Evolutionary conservation across 2,888 invertebrate genomes (phyloP).

Genomic region (Eutolmus rufibarbis): DNA sequence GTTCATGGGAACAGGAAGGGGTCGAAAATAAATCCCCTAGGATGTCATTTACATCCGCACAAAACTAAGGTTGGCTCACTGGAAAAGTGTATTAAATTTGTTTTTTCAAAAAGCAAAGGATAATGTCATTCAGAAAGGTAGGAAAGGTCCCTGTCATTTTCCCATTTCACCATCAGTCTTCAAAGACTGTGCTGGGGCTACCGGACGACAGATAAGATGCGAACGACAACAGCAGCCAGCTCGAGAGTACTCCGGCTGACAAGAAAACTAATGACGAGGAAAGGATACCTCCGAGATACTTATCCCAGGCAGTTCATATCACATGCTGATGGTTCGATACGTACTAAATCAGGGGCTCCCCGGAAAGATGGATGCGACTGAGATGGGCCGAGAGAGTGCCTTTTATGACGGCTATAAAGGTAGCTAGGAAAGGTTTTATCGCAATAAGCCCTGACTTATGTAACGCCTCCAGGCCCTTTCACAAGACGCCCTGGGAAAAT

Average conservation of each 20-base stretch:
- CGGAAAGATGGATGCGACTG: conserved; percentile 8
- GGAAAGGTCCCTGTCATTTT: not conserved
- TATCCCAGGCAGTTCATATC: conserved; percentile 5
- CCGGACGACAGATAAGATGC: conserved; percentile 17
- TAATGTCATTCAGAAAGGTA: conserved; percentile 27
- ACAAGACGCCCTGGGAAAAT: conserved; percentile 13
- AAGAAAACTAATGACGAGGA: conserved; percentile 29
- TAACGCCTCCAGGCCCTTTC: not conserved
- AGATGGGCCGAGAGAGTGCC: not conserved
- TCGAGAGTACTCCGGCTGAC: not conserved
- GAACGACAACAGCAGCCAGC: not conserved
- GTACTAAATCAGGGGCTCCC: conserved; percentile 9
- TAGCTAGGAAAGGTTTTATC: conserved; percentile 22
- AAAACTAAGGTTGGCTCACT: not conserved
- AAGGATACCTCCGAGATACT: conserved; percentile 26
- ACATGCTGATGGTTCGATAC: conserved; percentile 10
- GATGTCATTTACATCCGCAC: not conserved
- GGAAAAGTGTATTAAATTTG: conserved; percentile 23
- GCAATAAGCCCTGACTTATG: conserved; percentile 31
- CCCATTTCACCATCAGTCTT: not conserved
- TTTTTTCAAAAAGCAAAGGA: conserved; percentile 20
- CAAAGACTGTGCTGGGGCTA: not conserved
- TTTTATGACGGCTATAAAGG: conserved; percentile 18
- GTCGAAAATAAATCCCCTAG: not conserved
- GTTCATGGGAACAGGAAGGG: not conserved